phyloP scores from a whole-genome alignment of 2,888 invertebrate genomes.

The Hyalella azteca region DNA sequence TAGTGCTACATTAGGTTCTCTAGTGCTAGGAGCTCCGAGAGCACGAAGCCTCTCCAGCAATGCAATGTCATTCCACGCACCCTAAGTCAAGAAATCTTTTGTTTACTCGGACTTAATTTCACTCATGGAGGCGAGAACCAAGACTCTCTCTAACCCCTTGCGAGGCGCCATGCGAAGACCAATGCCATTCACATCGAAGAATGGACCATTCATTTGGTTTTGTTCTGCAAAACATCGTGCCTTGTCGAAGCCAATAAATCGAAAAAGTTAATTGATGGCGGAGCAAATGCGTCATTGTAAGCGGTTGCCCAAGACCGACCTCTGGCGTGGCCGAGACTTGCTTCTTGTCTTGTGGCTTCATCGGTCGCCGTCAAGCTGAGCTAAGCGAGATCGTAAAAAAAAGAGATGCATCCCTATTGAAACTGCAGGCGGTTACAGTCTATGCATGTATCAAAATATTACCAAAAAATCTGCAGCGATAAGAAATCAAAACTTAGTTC shows the following conservation, averaged over 20 bases:
- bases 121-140: too few species aligned
- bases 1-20: too few species aligned
- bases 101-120: too few species aligned
- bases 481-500: too few species aligned
- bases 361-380: neutral
- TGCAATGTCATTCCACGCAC: neutral
- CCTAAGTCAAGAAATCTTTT: too few species aligned
- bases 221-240: conserved; percentile 1
- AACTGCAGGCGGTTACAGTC: too few species aligned
- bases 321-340: neutral
- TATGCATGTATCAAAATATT: too few species aligned
- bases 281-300: neutral
- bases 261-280: neutral
- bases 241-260: conserved; percentile 19
- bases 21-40: too few species aligned
- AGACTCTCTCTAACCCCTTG: neutral
- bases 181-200: conserved; percentile 5
- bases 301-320: neutral
- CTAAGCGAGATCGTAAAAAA: neutral
- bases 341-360: neutral
- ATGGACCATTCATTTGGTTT: conserved; percentile 16
- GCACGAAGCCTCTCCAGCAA: too few species aligned
- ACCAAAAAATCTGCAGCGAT: too few species aligned
- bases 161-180: neutral
- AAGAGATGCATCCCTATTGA: too few species aligned